phyloP scores from a whole-genome alignment of 2,797 vertebrate species.

The Chrosomus eos region DNA sequence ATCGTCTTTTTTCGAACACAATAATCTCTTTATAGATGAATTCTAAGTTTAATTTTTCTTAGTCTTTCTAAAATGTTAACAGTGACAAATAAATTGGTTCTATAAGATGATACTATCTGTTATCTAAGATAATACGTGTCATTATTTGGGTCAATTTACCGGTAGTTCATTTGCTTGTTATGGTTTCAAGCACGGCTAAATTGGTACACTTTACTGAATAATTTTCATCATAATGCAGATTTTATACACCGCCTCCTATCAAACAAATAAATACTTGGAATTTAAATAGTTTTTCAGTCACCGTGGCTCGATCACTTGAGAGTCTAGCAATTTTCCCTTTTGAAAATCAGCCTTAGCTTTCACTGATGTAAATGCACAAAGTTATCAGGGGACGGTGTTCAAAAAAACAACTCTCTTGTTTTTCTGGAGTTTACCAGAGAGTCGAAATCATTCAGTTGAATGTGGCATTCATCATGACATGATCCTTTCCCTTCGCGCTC shows the following conservation, averaged over 20 bases:
- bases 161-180: background rate
- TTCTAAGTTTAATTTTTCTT: too few relatives aligned
- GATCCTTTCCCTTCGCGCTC: background rate
- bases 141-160: background rate
- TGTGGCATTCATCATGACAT: background rate
- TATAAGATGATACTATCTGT: background rate
- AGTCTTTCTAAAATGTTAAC: background rate
- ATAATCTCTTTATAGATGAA: too few relatives aligned
- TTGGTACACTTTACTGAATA: background rate
- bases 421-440: background rate
- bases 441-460: background rate
- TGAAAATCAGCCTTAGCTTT: background rate
- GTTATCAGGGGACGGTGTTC: background rate
- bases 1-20: background rate
- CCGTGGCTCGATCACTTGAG: background rate
- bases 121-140: background rate
- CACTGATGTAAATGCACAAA: background rate
- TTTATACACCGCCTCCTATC: too few relatives aligned
- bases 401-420: background rate
- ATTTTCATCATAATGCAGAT: background rate
- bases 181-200: background rate
- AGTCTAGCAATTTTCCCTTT: too few relatives aligned
- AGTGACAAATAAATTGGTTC: background rate
- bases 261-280: background rate
- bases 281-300: background rate